A percentile compares a stretch with the other conserved stretches of the same genome.
Conservation (phyloP, 1,140 invertebrate species). For the Zaprionus kolodkinae region DNA sequence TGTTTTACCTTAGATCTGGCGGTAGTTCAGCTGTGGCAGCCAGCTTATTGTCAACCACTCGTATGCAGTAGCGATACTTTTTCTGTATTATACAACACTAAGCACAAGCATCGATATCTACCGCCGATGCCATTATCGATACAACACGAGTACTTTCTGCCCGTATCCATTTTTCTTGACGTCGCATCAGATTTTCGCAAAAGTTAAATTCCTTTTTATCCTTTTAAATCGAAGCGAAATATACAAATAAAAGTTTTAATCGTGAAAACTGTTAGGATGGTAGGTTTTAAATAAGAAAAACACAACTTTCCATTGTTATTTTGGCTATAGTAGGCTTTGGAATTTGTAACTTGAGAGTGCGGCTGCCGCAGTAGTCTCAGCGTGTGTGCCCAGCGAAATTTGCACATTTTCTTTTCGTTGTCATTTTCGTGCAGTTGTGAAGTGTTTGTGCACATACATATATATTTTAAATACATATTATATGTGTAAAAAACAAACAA, state of each 20-base stretch:
- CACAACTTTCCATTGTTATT: neutral
- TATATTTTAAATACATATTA: neutral
- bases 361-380: constrained; percentile 20
- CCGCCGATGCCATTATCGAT: constrained; percentile 19
- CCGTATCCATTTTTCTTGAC: constrained; percentile 49
- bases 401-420: constrained; percentile 19
- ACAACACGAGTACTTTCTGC: constrained; percentile 30
- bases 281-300: constrained; percentile 16
- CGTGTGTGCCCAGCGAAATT: constrained; percentile 16
- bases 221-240: constrained; percentile 17
- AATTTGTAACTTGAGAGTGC: constrained; percentile 25
- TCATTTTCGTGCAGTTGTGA: neutral
- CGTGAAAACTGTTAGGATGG: constrained; percentile 27
- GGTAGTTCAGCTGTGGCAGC: no score
- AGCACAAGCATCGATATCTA: constrained; percentile 1
- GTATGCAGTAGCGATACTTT: neutral
- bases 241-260: constrained; percentile 15
- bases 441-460: neutral
- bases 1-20: neutral
- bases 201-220: constrained; percentile 34
- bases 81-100: neutral
- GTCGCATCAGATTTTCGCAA: constrained; percentile 46
- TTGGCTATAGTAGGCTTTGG: neutral
- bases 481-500: neutral
- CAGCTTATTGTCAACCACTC: neutral